These are phyloP conservation scores for Aradus depressus DNA, from an alignment of 2,888 invertebrate species.

Conservation along the genomic window DNA sequence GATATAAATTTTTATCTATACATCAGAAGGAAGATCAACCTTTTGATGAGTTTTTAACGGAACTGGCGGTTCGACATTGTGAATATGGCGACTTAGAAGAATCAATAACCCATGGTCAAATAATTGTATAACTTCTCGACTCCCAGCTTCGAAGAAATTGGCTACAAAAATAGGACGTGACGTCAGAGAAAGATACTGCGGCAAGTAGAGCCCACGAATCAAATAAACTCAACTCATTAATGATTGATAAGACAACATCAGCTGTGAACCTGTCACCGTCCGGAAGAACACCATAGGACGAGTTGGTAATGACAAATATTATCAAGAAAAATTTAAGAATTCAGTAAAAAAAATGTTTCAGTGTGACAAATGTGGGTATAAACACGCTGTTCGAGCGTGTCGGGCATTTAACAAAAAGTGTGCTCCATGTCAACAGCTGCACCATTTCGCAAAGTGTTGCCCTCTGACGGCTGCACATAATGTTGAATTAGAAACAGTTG, in stretches of 20 bases:
- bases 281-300: too few species aligned
- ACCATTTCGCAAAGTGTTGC: conserved; percentile 2
- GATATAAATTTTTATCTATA: too few species aligned
- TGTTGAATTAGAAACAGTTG: neutral
- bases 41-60: conserved; percentile 12
- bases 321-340: too few species aligned
- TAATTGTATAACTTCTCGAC: neutral
- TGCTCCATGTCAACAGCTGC: neutral
- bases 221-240: neutral
- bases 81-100: conserved; percentile 9
- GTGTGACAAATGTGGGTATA: conserved; percentile 5
- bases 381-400: conserved; percentile 5
- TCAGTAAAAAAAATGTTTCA: neutral
- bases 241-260: too few species aligned
- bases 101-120: conserved; percentile 2
- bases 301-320: too few species aligned
- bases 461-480: neutral
- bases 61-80: conserved; percentile 2
- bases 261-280: too few species aligned
- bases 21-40: too few species aligned
- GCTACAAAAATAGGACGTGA: conserved; percentile 1
- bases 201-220: conserved; percentile 3
- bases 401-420: conserved; percentile 5
- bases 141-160: neutral
- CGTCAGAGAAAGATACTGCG: neutral